Percentiles rank a stretch among this genome's conserved stretches.
Conservation (phyloP, 1,140 invertebrate species). For the Rhagoletis zephyria region DNA sequence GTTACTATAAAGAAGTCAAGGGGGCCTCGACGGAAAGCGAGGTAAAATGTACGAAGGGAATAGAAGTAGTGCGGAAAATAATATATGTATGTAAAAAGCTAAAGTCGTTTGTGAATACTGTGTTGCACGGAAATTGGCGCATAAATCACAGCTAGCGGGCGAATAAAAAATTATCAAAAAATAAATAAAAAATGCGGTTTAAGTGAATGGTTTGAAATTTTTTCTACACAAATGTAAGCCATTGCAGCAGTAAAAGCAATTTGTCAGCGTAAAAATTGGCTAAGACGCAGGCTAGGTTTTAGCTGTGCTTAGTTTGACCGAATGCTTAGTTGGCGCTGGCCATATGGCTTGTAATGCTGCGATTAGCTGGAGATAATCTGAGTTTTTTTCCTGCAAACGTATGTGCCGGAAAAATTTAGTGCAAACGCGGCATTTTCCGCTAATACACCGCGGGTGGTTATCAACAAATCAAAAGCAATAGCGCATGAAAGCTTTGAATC, state of each 20-base stretch:
- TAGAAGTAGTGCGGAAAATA: too few species aligned
- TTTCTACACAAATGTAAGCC: too few species aligned
- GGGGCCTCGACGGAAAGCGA: too few species aligned
- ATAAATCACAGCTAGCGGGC: background rate
- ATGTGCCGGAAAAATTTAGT: background rate
- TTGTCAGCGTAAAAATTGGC: background rate
- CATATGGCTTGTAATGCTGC: background rate
- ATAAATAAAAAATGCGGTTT: too few species aligned
- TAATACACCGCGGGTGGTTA: constrained; percentile 27
- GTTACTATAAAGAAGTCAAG: too few species aligned
- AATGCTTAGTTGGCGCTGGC: background rate
- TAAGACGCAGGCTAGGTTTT: too few species aligned
- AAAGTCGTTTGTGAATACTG: background rate
- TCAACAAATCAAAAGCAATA: background rate
- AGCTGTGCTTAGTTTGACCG: background rate
- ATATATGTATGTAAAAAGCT: too few species aligned
- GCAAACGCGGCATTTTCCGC: background rate
- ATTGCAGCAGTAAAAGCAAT: background rate
- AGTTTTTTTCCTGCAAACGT: background rate
- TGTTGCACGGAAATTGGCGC: constrained; percentile 14
- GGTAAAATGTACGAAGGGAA: too few species aligned
- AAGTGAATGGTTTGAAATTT: too few species aligned
- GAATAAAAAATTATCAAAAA: too few species aligned
- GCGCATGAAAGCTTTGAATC: background rate
- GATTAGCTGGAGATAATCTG: background rate